Percentiles rank a stretch among this genome's conserved stretches.
phyloP scores from a whole-genome alignment of 2,797 vertebrate genomes.

The Prionace glauca region DNA sequence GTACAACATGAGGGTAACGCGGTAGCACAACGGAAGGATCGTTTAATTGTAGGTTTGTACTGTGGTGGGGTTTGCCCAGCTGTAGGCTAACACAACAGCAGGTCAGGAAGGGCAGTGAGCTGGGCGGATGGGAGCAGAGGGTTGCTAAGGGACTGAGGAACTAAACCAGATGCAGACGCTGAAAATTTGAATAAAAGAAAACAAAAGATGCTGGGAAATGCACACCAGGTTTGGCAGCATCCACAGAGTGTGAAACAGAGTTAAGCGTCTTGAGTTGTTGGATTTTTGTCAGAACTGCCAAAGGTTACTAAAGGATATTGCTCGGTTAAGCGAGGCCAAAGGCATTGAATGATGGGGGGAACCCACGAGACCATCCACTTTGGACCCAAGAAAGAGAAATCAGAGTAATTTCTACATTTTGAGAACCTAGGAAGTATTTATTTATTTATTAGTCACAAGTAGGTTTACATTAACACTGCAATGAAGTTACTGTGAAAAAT shows the following conservation, averaged over 20 bases:
- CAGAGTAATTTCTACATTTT: background rate
- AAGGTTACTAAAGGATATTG: background rate
- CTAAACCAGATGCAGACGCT: background rate
- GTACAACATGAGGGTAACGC: background rate
- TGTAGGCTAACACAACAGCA: background rate
- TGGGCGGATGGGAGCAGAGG: background rate
- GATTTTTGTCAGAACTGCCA: background rate
- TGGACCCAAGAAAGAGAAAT: background rate
- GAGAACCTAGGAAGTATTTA: background rate
- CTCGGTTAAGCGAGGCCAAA: background rate
- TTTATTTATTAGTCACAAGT: too few relatives aligned
- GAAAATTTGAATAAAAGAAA: background rate
- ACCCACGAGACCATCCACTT: background rate
- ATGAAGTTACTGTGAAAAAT: too few relatives aligned
- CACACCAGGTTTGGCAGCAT: background rate
- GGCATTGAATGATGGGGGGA: background rate
- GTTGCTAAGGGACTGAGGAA: background rate
- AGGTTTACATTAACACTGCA: too few relatives aligned
- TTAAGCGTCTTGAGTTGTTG: background rate
- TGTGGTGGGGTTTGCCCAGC: background rate
- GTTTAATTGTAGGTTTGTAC: background rate
- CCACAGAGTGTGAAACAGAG: background rate
- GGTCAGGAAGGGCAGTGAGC: background rate
- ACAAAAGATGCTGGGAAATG: background rate
- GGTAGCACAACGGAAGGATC: background rate